Conservation (phyloP, 2,888 invertebrate genomes). For the Epiblema foenella region DNA sequence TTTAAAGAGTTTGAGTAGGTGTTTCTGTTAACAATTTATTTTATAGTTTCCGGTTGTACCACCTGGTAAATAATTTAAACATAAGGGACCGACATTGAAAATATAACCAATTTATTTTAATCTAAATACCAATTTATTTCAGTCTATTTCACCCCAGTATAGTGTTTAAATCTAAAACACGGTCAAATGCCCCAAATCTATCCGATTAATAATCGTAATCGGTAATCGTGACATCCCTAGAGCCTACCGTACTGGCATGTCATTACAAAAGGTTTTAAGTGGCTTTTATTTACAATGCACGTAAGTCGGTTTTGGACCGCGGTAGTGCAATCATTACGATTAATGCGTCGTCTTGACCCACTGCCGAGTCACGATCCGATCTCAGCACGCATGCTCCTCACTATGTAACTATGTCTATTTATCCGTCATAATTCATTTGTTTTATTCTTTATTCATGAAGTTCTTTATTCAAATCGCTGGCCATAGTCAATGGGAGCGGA, state of each 20-base stretch:
- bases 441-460: constrained; percentile 32
- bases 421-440: constrained; percentile 40
- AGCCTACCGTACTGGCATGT: constrained; percentile 27
- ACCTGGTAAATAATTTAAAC: background rate
- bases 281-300: background rate
- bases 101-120: background rate
- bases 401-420: constrained; percentile 37
- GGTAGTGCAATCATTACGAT: constrained; percentile 57
- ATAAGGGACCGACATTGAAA: background rate
- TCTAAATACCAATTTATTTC: background rate
- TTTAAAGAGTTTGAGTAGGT: constrained; percentile 31
- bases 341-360: constrained; percentile 74
- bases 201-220: constrained; percentile 31
- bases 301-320: constrained; percentile 9
- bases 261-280: background rate
- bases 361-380: constrained; percentile 67
- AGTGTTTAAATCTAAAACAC: constrained; percentile 24
- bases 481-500: constrained; percentile 9
- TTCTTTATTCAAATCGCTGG: constrained; percentile 31
- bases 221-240: constrained; percentile 41
- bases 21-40: constrained; percentile 14
- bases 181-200: constrained; percentile 1
- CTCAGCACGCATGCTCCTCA: constrained; percentile 38
- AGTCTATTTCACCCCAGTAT: background rate
- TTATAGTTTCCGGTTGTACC: constrained; percentile 14